Evolutionary conservation across 2,113 vertebrate genomes (phyloP).

Genomic region (Channa argus): DNA sequence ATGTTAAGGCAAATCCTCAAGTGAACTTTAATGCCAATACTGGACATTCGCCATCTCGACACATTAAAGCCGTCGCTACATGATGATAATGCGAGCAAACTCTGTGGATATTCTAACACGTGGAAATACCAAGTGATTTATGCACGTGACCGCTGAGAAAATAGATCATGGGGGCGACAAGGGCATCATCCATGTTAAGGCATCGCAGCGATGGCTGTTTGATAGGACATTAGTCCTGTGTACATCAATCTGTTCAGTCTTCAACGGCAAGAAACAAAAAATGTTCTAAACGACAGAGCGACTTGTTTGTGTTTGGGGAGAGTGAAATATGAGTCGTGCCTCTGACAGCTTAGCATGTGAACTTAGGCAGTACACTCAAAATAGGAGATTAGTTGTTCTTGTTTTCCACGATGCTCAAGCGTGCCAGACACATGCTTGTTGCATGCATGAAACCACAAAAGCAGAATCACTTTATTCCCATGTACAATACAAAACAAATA

Average conservation of each 20-base stretch:
- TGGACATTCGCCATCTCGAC: too few species aligned
- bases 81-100: not conserved
- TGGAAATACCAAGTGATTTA: constrained; percentile 45
- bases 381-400: not conserved
- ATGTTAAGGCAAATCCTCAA: not conserved
- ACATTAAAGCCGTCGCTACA: not conserved
- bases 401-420: not conserved
- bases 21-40: not conserved
- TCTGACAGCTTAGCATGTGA: constrained; percentile 17
- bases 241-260: constrained; percentile 14
- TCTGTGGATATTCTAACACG: constrained; percentile 1
- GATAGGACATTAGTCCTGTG: constrained; percentile 34
- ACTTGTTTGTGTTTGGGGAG: constrained; percentile 6
- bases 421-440: not conserved
- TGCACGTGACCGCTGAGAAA: not conserved
- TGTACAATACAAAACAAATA: not conserved
- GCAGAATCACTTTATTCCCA: not conserved
- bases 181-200: constrained; percentile 41
- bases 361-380: not conserved
- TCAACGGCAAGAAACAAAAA: not conserved
- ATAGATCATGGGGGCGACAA: constrained; percentile 24
- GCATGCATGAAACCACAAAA: not conserved
- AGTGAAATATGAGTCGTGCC: constrained; percentile 19
- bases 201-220: constrained; percentile 38
- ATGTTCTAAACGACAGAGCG: constrained; percentile 6